phyloP scores from a whole-genome alignment of 2,113 vertebrate species.

The Cyanocitta stelleri region DNA sequence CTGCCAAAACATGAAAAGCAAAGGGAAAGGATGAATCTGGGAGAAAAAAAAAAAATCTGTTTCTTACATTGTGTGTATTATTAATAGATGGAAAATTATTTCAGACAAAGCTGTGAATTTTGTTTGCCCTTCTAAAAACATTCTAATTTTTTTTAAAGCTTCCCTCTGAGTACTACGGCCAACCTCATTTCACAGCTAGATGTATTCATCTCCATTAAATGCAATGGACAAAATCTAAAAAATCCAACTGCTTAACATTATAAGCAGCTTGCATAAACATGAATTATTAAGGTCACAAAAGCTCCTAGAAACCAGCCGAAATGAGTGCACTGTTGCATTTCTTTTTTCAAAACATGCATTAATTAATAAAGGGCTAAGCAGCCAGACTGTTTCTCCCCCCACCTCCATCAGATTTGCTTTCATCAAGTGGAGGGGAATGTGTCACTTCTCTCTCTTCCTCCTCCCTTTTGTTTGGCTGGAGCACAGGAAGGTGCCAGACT shows the following conservation, averaged over 20 bases:
- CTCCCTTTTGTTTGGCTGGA: neutral
- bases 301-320: conserved; percentile 31
- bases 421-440: neutral
- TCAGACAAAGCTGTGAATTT: conserved; percentile 26
- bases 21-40: neutral
- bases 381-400: neutral
- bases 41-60: neutral
- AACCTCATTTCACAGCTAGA: conserved; percentile 11
- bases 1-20: conserved; percentile 9
- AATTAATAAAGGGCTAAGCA: conserved; percentile 55
- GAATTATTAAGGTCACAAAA: conserved; percentile 63
- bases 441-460: neutral
- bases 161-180: neutral
- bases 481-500: conserved; percentile 11
- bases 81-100: conserved; percentile 15
- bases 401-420: conserved; percentile 19
- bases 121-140: conserved; percentile 4
- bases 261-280: conserved; percentile 59
- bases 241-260: conserved; percentile 40
- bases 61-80: neutral
- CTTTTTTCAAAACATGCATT: conserved; percentile 53
- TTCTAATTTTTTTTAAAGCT: neutral
- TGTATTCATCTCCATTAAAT: conserved; percentile 24
- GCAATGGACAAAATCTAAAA: conserved; percentile 3
- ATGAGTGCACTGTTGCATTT: conserved; percentile 25